Base-by-base conservation (phyloP, 2,797 vertebrate genomes). In the Cossypha caffra region DNA sequence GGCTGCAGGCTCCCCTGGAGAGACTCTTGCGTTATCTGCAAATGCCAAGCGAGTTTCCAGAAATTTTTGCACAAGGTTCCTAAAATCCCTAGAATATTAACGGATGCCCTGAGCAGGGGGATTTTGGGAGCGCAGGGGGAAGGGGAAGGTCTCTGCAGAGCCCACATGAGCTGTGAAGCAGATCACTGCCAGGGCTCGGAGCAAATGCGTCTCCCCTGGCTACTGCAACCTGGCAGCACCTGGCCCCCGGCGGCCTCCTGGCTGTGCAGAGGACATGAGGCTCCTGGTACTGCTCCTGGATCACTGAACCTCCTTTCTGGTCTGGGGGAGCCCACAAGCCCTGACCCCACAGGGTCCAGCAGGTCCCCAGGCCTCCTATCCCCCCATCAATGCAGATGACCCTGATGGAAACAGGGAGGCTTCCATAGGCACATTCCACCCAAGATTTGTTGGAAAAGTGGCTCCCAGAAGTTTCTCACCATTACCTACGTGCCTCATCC, bases 401-500 rank as follows among this genome's bases (percentile, higher is more conserved):
- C 45, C 45, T 5, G 11, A 2, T 3, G 19, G 66, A n/a, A 79
- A 9, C 11, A 3, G 43, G 62, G 81, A 1, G 3, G 54, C 45
- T 48, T 45, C 77, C 5, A 3, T 2, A 4, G 54, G 73, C 2
- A 1, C 62, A 11, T 79, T 51, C 63, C 3, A 6, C 16, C 0
- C 23, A 3, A 54, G 42, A 17, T 61, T 64, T 12, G 0, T 8
- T 47, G 71, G 78, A 28, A 58, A 78, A 91, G 48, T 7, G 37
- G 9, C 68, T 91, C 64, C 42, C 45, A 50, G 78, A 24, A 67
- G 72, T 59, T 90, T 63, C 48, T 64, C 55, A 33, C 5, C 5
- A 0, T 55, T 23, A 52, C 21, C 66, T 37, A 1, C 0, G 0
- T 81, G 55, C 6, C 43, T 31, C 8, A 55, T 57, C 29, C 5